Conservation (phyloP, 2,113 vertebrate genomes). For the Podocnemis expansa region DNA sequence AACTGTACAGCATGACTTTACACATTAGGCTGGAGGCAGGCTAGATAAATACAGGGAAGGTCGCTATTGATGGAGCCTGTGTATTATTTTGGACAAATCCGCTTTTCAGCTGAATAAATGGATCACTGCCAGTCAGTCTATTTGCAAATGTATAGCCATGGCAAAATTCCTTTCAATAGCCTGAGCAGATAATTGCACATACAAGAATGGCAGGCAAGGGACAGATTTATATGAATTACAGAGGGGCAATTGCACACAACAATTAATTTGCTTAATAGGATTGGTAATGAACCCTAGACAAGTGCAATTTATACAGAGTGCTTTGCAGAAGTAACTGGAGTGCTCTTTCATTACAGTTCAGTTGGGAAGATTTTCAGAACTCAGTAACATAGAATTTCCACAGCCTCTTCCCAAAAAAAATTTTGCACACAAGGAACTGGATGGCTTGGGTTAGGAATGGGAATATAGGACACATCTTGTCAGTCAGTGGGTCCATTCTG, state of each 20-base stretch:
- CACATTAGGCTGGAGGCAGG: neutral
- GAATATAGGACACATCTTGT: neutral
- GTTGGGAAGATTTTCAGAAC: neutral
- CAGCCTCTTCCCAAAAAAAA: rapidly evolving
- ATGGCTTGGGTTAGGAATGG: neutral
- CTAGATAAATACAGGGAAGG: neutral
- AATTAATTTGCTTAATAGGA: neutral
- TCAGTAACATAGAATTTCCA: neutral
- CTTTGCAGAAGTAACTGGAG: neutral
- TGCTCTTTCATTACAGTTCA: neutral
- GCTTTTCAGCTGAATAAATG: neutral
- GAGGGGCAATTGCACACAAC: neutral
- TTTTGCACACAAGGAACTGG: neutral
- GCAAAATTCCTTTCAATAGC: neutral
- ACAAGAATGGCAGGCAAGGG: neutral
- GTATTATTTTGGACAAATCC: neutral
- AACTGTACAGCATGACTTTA: neutral
- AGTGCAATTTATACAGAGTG: neutral
- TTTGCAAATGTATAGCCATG: neutral
- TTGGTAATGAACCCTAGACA: neutral
- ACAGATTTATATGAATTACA: neutral
- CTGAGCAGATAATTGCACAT: rapidly evolving
- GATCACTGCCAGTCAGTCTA: neutral
- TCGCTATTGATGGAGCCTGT: neutral
- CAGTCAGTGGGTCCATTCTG: neutral